Base-by-base conservation (phyloP, 2,797 vertebrate genomes). In the Clamator glandarius region DNA sequence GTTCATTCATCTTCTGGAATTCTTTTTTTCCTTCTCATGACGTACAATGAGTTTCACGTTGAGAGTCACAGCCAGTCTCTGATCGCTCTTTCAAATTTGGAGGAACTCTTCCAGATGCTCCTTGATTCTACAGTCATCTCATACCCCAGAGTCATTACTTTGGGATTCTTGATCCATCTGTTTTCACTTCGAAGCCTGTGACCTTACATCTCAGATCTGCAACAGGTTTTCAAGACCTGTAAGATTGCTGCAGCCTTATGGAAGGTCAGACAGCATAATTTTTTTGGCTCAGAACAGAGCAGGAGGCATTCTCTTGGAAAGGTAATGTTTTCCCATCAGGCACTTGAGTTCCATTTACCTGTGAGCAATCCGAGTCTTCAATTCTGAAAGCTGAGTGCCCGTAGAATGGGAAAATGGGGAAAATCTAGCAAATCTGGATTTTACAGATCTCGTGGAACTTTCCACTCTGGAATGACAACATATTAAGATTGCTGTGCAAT, bases 401-500 rank as follows among this genome's bases (percentile, higher is more conserved):
- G 7, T 4, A 51, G 52, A n/a, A 59, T 29, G 48, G n/a, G 42
- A 31, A 78, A 84, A 58, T 3, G 13, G 7, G 36, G 41, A 3
- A 55, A 67, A 84, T 15, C 19, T 17, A 57, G 6, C 14, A 81
- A 83, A n/a, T 29, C 2, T 42, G 41, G 8, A 20, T 41, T 44
- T 17, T 54, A 23, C 8, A 5, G 54, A 24, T 41, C 18, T 36
- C 23, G 28, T 35, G 41, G 50, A 48, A 57, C 9, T 0, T 26
- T 66, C 28, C 12, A 5, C 12, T 75, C 44, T 57, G 74, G 44
- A 80, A 87, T 82, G 24, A 5, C 19, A 78, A 19, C 0, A 1
- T 5, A 28, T 31, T 50, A 21, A 54, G 58, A 8, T 0, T 61
- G 2, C 0, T 1, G 8, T 12, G 11, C 10, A 23, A 9, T n/a